Conservation (phyloP, 2,113 vertebrate genomes). For the Nymphicus hollandicus region DNA sequence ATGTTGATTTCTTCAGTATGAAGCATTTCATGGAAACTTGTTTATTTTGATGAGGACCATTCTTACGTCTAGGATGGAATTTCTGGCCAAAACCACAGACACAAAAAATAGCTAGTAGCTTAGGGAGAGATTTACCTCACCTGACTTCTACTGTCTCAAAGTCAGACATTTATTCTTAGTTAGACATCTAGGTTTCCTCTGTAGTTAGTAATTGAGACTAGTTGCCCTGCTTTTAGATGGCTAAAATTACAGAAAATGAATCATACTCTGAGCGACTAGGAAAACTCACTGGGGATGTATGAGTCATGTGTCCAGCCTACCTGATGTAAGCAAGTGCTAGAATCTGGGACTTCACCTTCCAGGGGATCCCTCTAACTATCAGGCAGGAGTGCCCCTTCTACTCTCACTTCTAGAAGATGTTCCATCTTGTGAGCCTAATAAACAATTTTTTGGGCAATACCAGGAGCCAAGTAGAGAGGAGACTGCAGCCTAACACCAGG, state of each 20-base stretch:
- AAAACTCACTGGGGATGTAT: background rate
- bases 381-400: background rate
- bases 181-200: background rate
- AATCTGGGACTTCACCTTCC: background rate
- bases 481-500: background rate
- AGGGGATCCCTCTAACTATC: background rate
- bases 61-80: background rate
- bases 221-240: conserved; percentile 13
- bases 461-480: background rate
- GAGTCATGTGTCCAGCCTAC: conserved; percentile 26
- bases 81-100: conserved; percentile 40
- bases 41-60: background rate
- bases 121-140: conserved; percentile 41
- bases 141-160: conserved; percentile 16
- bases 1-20: background rate
- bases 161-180: conserved; percentile 20
- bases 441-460: background rate
- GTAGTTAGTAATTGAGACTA: conserved; percentile 35
- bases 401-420: background rate
- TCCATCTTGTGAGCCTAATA: background rate
- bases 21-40: background rate
- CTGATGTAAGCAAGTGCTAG: background rate
- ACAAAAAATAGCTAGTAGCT: background rate
- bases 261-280: background rate
- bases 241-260: conserved; percentile 38